These are phyloP conservation scores for Trachelus tabidus DNA, from an alignment of 2,888 invertebrate genomes.

Conservation along the genomic window DNA sequence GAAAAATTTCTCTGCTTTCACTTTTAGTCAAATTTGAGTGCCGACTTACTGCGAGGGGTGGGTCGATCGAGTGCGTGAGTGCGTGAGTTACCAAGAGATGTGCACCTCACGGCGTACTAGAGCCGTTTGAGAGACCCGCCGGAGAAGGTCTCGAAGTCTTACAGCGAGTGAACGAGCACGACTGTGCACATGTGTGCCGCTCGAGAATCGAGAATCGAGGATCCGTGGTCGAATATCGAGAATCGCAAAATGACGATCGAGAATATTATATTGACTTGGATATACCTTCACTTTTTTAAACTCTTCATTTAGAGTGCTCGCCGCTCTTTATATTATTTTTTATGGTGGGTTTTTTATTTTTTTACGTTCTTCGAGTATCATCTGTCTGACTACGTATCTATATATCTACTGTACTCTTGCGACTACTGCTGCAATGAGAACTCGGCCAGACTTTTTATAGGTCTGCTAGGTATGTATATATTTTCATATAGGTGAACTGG, in stretches of 20 bases:
- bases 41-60: constrained; percentile 11
- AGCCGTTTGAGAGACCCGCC: constrained; percentile 63
- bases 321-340: background rate
- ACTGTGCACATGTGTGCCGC: constrained; percentile 47
- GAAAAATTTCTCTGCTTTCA: background rate
- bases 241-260: background rate
- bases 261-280: background rate
- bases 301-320: background rate
- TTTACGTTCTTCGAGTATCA: too few relatives aligned
- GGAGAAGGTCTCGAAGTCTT: constrained; percentile 64
- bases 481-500: background rate
- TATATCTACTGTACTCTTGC: background rate
- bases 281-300: background rate
- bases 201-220: constrained; percentile 13
- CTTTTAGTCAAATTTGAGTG: background rate
- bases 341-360: background rate
- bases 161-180: constrained; percentile 46
- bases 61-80: constrained; percentile 29
- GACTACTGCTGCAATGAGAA: background rate
- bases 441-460: background rate
- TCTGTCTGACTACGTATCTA: background rate
- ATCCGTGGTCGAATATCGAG: background rate
- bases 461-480: background rate
- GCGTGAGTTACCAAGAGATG: constrained; percentile 50
- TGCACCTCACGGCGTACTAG: constrained; percentile 62